These are phyloP conservation scores for Pseudanteris insignis DNA, from an alignment of 2,888 invertebrate species.

Conservation along the genomic window DNA sequence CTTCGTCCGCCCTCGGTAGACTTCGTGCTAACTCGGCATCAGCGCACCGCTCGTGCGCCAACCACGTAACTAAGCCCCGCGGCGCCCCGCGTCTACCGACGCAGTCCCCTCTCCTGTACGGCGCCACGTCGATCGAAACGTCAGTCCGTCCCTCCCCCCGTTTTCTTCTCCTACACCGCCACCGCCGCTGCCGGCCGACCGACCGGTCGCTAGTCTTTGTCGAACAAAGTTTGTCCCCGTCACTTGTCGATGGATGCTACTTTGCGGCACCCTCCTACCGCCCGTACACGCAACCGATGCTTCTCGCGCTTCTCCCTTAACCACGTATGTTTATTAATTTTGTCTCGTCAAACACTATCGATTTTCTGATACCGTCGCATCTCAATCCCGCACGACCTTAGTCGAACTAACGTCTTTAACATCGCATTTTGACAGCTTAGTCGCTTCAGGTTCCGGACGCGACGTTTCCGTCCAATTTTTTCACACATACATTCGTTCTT, in stretches of 20 bases:
- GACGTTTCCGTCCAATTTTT: too few species aligned
- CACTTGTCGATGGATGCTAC: constrained; percentile 1
- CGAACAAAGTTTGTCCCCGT: too few species aligned
- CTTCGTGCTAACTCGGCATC: constrained; percentile 46
- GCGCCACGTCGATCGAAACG: constrained; percentile 44
- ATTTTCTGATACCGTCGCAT: constrained; percentile 9
- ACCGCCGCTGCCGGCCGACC: too few species aligned
- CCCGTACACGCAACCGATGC: background rate
- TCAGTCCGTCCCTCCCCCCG: constrained; percentile 5
- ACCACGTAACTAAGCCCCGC: too few species aligned
- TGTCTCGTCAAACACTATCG: constrained; percentile 12
- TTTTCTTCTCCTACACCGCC: too few species aligned
- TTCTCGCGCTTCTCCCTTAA: too few species aligned
- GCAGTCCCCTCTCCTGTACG: constrained; percentile 28
- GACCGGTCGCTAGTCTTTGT: too few species aligned
- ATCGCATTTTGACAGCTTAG: too few species aligned
- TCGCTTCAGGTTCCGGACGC: too few species aligned
- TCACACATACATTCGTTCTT: too few species aligned
- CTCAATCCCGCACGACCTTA: too few species aligned
- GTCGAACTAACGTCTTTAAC: too few species aligned
- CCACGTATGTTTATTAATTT: constrained; percentile 4
- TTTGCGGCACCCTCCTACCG: background rate
- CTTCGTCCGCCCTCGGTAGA: constrained; percentile 45
- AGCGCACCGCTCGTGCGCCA: constrained; percentile 54
- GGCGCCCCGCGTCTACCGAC: constrained; percentile 1